Evolutionary conservation across 2,797 vertebrate genomes (phyloP).

Genomic region (Mormyrus hasselquistii): DNA sequence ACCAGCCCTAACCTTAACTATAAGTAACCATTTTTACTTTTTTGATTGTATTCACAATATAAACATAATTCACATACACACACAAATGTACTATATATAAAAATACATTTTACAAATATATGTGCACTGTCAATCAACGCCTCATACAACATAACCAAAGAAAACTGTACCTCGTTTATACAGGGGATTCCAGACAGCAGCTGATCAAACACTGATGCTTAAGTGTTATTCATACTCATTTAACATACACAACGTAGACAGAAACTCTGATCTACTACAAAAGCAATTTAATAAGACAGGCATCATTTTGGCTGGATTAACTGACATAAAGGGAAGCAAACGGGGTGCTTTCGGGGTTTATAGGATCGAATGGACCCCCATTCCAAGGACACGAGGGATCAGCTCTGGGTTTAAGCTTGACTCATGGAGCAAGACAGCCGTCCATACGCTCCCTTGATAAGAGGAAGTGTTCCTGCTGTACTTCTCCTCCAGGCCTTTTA

Average conservation of each 20-base stretch:
- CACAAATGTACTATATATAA: not conserved
- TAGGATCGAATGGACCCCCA: not conserved
- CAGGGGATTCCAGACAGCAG: not conserved
- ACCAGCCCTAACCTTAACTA: too few species aligned
- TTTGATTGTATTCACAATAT: not conserved
- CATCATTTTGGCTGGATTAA: not conserved
- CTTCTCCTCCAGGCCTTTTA: not conserved
- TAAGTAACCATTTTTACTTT: too few species aligned
- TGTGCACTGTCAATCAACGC: not conserved
- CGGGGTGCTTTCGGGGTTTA: not conserved
- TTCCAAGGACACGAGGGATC: not conserved
- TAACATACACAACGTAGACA: not conserved
- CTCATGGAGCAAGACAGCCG: not conserved
- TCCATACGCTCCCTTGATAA: not conserved
- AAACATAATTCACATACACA: not conserved
- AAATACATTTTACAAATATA: not conserved
- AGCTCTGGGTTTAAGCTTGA: not conserved
- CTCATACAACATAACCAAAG: not conserved
- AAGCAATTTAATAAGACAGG: not conserved
- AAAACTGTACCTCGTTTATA: not conserved
- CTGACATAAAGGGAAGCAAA: not conserved
- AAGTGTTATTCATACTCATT: not conserved
- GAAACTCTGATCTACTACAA: not conserved
- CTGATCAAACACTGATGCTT: not conserved
- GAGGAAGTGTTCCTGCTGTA: not conserved